phyloP scores from a whole-genome alignment of 2,888 invertebrate species.

The Heliconius hortense region DNA sequence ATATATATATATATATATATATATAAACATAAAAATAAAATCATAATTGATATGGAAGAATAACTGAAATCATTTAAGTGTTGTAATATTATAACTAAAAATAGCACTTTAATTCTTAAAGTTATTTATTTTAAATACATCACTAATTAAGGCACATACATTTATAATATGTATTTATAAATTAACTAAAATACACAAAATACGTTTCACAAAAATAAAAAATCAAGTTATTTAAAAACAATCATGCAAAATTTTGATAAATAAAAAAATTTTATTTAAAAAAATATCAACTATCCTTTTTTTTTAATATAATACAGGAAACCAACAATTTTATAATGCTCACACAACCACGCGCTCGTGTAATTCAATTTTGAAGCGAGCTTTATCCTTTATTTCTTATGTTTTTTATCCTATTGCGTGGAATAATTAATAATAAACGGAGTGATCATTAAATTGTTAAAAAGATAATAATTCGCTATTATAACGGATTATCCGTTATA shows the following conservation, averaged over 20 bases:
- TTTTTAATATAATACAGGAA: neutral
- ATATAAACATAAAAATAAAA: neutral
- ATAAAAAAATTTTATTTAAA: neutral
- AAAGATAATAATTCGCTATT: too few relatives aligned
- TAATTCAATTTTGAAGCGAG: too few relatives aligned
- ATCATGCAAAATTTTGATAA: neutral
- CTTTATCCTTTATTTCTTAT: too few relatives aligned
- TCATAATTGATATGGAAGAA: constrained; percentile 5
- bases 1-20: too few relatives aligned
- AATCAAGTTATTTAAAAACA: neutral
- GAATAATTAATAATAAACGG: neutral
- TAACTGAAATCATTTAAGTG: neutral
- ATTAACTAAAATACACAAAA: constrained; percentile 14
- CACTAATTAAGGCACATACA: constrained; percentile 21
- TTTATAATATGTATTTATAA: neutral
- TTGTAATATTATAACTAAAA: constrained; percentile 5
- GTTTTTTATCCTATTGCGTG: too few relatives aligned
- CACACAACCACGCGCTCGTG: too few relatives aligned
- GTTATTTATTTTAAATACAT: constrained; percentile 6
- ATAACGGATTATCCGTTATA: too few relatives aligned
- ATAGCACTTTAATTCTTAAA: constrained; percentile 12
- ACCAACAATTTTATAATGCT: neutral
- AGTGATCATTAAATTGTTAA: neutral
- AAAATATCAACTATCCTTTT: neutral
- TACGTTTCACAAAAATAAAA: neutral